Evolutionary conservation across 2,113 vertebrate genomes (phyloP).

Genomic region (Piprites chloris): DNA sequence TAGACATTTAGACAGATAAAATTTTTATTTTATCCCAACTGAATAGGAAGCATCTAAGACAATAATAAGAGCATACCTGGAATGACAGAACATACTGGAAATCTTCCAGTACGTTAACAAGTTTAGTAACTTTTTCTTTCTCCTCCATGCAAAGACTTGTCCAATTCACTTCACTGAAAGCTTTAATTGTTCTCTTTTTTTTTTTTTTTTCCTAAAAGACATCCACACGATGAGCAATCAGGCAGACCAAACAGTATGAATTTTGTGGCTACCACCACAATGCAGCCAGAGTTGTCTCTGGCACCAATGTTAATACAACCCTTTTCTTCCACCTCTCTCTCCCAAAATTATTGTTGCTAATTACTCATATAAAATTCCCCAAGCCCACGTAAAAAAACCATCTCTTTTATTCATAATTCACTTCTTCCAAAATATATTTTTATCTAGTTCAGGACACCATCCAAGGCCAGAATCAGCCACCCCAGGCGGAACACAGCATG

Average conservation of each 20-base stretch:
- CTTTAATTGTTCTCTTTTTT: background rate
- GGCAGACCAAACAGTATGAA: background rate
- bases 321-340: background rate
- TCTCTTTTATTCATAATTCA: background rate
- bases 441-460: background rate
- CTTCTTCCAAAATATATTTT: background rate
- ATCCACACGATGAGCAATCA: background rate
- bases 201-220: background rate
- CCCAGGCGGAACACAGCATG: rapidly evolving
- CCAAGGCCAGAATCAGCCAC: background rate
- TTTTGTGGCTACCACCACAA: background rate
- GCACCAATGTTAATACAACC: background rate
- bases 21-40: background rate
- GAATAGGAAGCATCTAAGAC: background rate
- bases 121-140: background rate
- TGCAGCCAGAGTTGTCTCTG: background rate
- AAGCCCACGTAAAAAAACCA: background rate
- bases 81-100: background rate
- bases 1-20: background rate
- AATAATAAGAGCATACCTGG: background rate
- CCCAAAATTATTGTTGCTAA: background rate
- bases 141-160: background rate
- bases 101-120: background rate
- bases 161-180: background rate
- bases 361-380: background rate